Evolutionary conservation across 1,140 invertebrate species (phyloP), one percentile per base, ranked within the genome.

Genomic region (Drosophila carrolli): DNA sequence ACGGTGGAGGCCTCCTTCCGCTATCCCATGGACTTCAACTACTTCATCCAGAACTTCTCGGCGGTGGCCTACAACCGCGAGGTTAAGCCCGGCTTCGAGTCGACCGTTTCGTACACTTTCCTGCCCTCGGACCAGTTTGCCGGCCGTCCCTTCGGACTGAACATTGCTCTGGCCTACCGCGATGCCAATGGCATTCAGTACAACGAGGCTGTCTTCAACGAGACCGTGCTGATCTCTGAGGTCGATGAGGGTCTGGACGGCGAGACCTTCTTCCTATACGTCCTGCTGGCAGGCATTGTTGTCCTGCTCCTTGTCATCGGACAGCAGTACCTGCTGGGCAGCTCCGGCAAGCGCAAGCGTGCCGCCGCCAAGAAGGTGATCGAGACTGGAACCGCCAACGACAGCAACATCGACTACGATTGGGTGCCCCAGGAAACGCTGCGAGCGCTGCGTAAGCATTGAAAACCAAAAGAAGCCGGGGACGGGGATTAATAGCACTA

Each of bases 41-140:
- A 98, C 92, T 97, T 98, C 92, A 98, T 99, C 82, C 98, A 99
- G 93, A 99, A 99, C 93, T 99, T 99, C 93, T 98, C 98, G 0
- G 96, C 97, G 1, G 94, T 98, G 79, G 94, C 95, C n/a, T 99
- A 97, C 93, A 96, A 98, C 81, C 95, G 95, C 84, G 94, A 96
- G 84, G 97, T 99, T 0, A 97, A 97, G 82, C 96, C 98, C 0
- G 95, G 96, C 55, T 95, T 98, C 81, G 97, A 99, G 93, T 97
- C 97, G 13, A 99, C 99, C 0, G 95, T 99, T 62, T 96, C 96
- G 50, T 99, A 99, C 93, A 97, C 97, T 4, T 99, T 99, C 91
- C 95, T 98, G 59, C 97, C 98, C 23, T 97, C 97, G 75, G 99
- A 99, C 92, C 95, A 96, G 53, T 99, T 99, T 92, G 97, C 98